Evolutionary conservation across 2,797 vertebrate genomes (phyloP), one percentile per base, ranked within the genome.

Genomic region (Paedocypris micromegethes): DNA sequence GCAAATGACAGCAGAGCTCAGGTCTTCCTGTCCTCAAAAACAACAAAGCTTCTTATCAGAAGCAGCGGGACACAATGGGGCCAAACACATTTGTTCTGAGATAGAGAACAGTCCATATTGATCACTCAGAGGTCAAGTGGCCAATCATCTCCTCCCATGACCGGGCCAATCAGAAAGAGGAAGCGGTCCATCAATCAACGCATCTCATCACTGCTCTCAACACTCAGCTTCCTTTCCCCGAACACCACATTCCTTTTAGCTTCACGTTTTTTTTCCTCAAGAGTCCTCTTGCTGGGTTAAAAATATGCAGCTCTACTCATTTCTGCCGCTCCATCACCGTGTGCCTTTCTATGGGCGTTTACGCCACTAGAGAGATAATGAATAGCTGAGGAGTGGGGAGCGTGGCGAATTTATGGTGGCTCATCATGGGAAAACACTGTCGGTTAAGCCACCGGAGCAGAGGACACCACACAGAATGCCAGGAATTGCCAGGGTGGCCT

Each of bases 81-180:
- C 66, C 9, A 39, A 7, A 58, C 63, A 54, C 45, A 40, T 59
- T 61, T 60, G 58, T 62, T 64, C 58, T 44, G 9, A 68, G 58
- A 68, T 70, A 72, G 42, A 43, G 42, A 63, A 66, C 56, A 56
- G 70, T 40, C 45, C 57, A 48, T 65, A 54, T 61, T 68, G 72
- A 52, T 58, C 53, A 68, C 47, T 64, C 46, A 42, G 43, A 63
- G 76, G 70, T 77, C 76, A 77, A 72, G 72, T 60, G 54, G 73
- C 63, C 65, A 57, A 62, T 69, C 66, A 69, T 53, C 66, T 64
- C 61, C 48, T 62, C 45, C 54, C 58, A 57, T 3, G 5, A 63
- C 65, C 39, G 8, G 63, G 52, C 59, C 64, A 77, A 72, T 70
- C 62, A 50, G 70, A 60, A 49, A 50, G 5, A 63, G 60, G 54